Evolutionary conservation across 2,113 vertebrate species (phyloP), one percentile per base, ranked within the genome.

Genomic region (Hyaena hyaena): DNA sequence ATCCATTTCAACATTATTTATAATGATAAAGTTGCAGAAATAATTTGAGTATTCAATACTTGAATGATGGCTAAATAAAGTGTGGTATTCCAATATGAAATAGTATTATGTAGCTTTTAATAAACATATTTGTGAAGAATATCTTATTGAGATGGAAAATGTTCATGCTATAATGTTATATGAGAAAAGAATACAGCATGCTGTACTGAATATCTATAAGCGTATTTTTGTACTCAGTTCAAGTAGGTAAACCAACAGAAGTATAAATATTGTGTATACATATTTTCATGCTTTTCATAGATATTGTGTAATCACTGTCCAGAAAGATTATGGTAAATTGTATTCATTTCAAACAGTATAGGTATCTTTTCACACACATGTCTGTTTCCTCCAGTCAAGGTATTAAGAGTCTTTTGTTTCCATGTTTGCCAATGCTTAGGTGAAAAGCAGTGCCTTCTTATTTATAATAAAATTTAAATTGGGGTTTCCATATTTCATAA

Each of bases 381-480:
- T 65, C 8, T 83, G 23, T 73, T 50, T 84, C 6, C 5, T 31
- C 16, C 4, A 43, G 1, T 5, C 48, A 83, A 92, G 1, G 1
- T 86, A 85, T 80, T 73, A 39, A 61, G 12, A 69, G 10, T 63
- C 17, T 95, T 95, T 84, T 88, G 63, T 92, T 69, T 69, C 39
- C 55, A n/a, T 65, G 33, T 61, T 74, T 91, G 68, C 19, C 35
- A 68, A 23, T 63, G 23, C 21, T 90, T 53, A 63, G 10, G 21
- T 93, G 21, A 85, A 88, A 85, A 90, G 24, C 39, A 28, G 28
- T 14, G 55, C 5, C 5, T 55, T 90, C n/a, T 55, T 53, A 53
- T 68, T 88, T 63, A 93, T 83, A 77, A 48, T 68, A 83, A 61
- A 73, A 84, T 61, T 93, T 39, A 93, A 96, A 69, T 61, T 15